These are phyloP conservation scores for Tetramorium alpestre DNA, from an alignment of 1,140 invertebrate species.

Conservation along the genomic window DNA sequence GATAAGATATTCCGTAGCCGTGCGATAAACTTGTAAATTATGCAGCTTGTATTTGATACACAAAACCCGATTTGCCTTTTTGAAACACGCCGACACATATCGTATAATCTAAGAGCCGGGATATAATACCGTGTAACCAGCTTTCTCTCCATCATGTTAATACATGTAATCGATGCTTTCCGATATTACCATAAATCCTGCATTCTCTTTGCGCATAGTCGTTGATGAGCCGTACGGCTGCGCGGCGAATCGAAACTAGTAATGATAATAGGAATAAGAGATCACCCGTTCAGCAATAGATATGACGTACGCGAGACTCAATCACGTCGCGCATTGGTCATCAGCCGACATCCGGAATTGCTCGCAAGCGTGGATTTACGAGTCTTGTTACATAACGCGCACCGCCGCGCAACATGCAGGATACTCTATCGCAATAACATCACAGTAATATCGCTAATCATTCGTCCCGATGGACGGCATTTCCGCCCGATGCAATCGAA, in stretches of 20 bases:
- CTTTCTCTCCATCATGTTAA: conserved; percentile 41
- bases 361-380: not conserved
- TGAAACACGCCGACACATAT: not conserved
- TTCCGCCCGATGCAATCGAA: conserved; percentile 30
- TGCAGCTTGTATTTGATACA: not conserved
- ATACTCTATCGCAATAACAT: conserved; percentile 34
- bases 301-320: conserved; percentile 25
- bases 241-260: conserved; percentile 7
- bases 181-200: conserved; percentile 47
- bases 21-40: conserved; percentile 9
- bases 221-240: conserved; percentile 19
- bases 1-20: not conserved
- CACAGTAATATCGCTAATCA: conserved; percentile 26
- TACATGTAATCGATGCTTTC: conserved; percentile 39
- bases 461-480: not conserved
- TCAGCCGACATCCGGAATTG: conserved; percentile 36
- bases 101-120: conserved; percentile 17
- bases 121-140: conserved; percentile 34
- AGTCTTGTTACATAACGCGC: conserved; percentile 35
- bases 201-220: conserved; percentile 5
- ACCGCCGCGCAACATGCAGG: not conserved
- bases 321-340: conserved; percentile 40
- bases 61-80: conserved; percentile 20
- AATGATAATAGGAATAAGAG: conserved; percentile 49
- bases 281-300: conserved; percentile 32